Conservation (phyloP, 1,140 invertebrate species). For the Acromyrmex charruanus region DNA sequence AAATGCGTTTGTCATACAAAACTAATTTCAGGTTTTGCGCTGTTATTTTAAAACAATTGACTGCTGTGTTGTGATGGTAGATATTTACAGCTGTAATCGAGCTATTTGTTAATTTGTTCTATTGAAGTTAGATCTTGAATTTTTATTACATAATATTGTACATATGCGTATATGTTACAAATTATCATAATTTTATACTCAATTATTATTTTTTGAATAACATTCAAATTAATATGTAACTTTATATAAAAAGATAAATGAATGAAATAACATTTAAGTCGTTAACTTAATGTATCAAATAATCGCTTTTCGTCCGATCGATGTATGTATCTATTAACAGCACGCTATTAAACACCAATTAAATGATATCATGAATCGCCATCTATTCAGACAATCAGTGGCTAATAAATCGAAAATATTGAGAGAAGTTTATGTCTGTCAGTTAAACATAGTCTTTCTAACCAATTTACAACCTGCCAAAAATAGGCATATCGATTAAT, state of each 20-base stretch:
- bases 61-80: background rate
- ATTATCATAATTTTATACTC: background rate
- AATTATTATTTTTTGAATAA: no score
- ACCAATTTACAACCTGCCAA: conserved; percentile 5
- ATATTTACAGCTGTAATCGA: background rate
- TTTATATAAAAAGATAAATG: background rate
- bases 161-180: background rate
- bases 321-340: conserved; percentile 11
- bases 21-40: background rate
- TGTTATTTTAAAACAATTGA: conserved; percentile 20
- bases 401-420: background rate
- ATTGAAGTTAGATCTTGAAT: conserved; percentile 6
- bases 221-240: background rate
- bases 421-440: background rate
- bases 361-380: background rate
- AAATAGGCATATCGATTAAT: background rate
- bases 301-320: background rate
- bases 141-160: background rate
- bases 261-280: background rate
- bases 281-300: background rate
- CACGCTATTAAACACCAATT: conserved; percentile 24
- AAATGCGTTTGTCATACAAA: background rate
- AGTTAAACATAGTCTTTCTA: background rate
- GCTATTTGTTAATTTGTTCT: conserved; percentile 11
- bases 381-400: background rate